Percentiles rank a stretch among this genome's conserved stretches.
Evolutionary conservation across 2,113 vertebrate genomes (phyloP).

Genomic region (Callionymus lyra): DNA sequence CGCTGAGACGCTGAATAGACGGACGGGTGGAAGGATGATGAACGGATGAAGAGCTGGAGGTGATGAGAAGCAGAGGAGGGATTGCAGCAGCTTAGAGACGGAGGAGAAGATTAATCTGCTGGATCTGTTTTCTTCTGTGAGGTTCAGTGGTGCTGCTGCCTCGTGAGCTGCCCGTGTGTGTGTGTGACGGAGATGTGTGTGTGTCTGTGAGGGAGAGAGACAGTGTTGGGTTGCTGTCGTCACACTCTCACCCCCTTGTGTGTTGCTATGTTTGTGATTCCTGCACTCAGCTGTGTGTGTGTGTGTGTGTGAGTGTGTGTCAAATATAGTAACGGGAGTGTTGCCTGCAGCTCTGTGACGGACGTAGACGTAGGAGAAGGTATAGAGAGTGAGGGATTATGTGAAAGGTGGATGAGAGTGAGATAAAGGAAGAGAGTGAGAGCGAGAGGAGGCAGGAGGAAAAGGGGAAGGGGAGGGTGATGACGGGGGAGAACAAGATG

Average conservation of each 20-base stretch:
- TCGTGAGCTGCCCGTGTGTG: conserved; percentile 14
- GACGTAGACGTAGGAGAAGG: conserved; percentile 50
- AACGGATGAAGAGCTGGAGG: conserved; percentile 28
- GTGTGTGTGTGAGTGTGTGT: conserved; percentile 40
- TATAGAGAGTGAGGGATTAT: conserved; percentile 39
- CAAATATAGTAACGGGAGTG: conserved; percentile 71
- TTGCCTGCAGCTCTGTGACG: conserved; percentile 56
- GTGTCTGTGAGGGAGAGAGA: conserved; percentile 15
- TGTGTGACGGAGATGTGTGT: conserved; percentile 9
- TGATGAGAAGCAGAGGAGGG: conserved; percentile 30
- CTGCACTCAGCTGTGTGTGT: conserved; percentile 40
- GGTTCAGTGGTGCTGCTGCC: conserved; percentile 34
- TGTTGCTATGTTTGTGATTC: conserved; percentile 62
- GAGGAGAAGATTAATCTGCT: conserved; percentile 55
- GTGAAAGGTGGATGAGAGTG: conserved; percentile 22
- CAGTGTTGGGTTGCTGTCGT: conserved; percentile 48
- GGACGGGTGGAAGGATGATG: conserved; percentile 15
- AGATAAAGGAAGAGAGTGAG: conserved; percentile 9
- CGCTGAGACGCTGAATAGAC: neutral
- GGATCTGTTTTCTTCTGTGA: conserved; percentile 39
- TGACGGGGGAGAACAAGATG: conserved; percentile 3
- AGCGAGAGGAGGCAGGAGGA: conserved; percentile 12
- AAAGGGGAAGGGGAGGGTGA: conserved; percentile 8
- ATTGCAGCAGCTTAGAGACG: conserved; percentile 37
- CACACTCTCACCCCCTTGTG: conserved; percentile 41